phyloP scores from a whole-genome alignment of 2,888 invertebrate species.

The Mechanitis messenoides region DNA sequence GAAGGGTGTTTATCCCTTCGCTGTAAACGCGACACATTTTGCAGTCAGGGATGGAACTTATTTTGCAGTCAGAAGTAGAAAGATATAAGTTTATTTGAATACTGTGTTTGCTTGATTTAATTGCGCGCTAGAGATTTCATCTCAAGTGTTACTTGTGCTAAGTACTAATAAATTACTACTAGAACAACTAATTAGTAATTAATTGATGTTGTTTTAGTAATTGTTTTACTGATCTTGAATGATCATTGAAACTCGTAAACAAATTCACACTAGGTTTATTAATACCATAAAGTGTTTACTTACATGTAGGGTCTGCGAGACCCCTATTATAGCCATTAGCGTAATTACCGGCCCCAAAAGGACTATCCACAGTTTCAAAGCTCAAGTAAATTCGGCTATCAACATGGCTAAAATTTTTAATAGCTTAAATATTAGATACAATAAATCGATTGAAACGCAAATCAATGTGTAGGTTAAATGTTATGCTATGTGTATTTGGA shows the following conservation, averaged over 20 bases:
- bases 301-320: slow-evolving; percentile 34
- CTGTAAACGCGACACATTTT: slow-evolving; percentile 16
- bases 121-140: neutral
- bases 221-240: too few species aligned
- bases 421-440: neutral
- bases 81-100: neutral
- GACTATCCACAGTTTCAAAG: slow-evolving; percentile 37
- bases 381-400: slow-evolving; percentile 5
- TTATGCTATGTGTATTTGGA: too few species aligned
- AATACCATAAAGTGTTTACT: slow-evolving; percentile 13
- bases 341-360: slow-evolving; percentile 53
- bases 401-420: slow-evolving; percentile 3
- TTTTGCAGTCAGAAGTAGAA: neutral
- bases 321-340: slow-evolving; percentile 55
- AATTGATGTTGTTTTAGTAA: too few species aligned
- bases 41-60: neutral
- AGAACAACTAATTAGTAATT: too few species aligned
- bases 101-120: neutral
- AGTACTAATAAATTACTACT: too few species aligned
- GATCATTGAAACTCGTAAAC: slow-evolving; percentile 11
- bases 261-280: slow-evolving; percentile 16
- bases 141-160: neutral
- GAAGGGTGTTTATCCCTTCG: slow-evolving; percentile 32
- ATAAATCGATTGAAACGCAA: too few species aligned
- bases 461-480: too few species aligned